Evolutionary conservation across 2,888 invertebrate species (phyloP), one percentile per base, ranked within the genome.

Genomic region (Apoderus coryli): DNA sequence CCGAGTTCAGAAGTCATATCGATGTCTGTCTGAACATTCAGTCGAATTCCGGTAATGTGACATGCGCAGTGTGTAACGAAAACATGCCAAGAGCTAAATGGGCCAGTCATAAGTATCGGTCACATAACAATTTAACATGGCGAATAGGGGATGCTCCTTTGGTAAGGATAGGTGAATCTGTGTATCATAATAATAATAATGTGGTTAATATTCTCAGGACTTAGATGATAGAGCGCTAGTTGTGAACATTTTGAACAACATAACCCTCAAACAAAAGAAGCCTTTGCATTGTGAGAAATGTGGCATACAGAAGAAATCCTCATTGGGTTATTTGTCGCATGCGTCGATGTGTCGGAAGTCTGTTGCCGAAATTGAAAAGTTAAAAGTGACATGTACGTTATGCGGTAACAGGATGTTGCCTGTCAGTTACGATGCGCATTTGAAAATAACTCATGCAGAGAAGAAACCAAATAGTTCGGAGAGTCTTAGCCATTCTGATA

Each of bases 251-350:
- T 50, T 73, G 30, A 55, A 52, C 31, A 61, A 63, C 22, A 52
- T 60, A 32, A n/a, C n/a, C n/a, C 60, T 61, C 33, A 56, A 50
- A 16, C 48, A 50, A 27, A 61, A 45, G 36, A 52, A 61, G 24
- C 52, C 47, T 11, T 53, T 74, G 7, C 48, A 47, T 25, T 76
- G 76, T 46, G 64, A 65, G 36, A 52, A 49, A 30, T 76, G 76
- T 46, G 59, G 59, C 1, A 39, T 27, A 15, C 34, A 52, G 25
- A 55, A 72, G 49, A 59, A 55, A 19, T 70, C 70, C 3, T 61
- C 58, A 3, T 45, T 59, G 15, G 76, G 76, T 13, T 74, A 67
- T 41, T 56, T 69, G 33, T 70, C 72, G 1, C 76, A 76, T 46
- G 51, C 68, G 26, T 50, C 63, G 27, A 61, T 63, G 29, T 76